Evolutionary conservation across 2,888 invertebrate species (phyloP), one percentile per base, ranked within the genome.

Genomic region (Drosophila villosipedis): DNA sequence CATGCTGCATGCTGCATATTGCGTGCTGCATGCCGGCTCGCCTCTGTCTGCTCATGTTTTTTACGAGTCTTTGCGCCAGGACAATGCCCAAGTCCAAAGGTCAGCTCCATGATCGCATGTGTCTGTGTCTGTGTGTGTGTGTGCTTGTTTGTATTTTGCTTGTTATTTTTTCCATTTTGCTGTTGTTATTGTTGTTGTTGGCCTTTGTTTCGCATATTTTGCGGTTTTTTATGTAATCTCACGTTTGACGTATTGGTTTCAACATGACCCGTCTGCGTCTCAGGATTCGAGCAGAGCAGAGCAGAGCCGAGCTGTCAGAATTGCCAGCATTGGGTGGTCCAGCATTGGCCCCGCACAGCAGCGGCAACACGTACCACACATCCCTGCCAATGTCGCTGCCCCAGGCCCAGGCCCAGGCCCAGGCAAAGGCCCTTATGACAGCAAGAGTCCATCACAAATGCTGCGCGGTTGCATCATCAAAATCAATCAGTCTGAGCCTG

Each of bases 171-270:
- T 22, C 22, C 14, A 16, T 31, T 33, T 43, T 57, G 22, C 67
- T 31, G 39, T 35, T 57, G 28, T 75, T 71, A 41, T 62, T 72
- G 30, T 7, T 30, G 30, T 30, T 7, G 67, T 14, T 70, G 62
- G 19, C 78, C 68, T 78, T 90, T 90, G 91, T 89, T 86, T 87
- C 73, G 82, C 60, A 71, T 82, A 84, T 86, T 89, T 86, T 86
- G 86, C 89, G 86, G 86, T 90, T 86, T 82, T 86, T 87, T 90
- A 89, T 87, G 91, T 89, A 87, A 87, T 89, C 91, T 89, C 86
- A 87, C 86, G 86, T 87, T 80, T 90, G 91, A 87, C 86, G 91
- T 90, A 87, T 87, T 87, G 86, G 89, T 87, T 87, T 87, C 86
- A 90, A 82, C 84, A 54, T 52, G 60, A 68, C 67, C 55, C 63